phyloP scores from a whole-genome alignment of 2,113 vertebrate species.

The Oncorhynchus keta region DNA sequence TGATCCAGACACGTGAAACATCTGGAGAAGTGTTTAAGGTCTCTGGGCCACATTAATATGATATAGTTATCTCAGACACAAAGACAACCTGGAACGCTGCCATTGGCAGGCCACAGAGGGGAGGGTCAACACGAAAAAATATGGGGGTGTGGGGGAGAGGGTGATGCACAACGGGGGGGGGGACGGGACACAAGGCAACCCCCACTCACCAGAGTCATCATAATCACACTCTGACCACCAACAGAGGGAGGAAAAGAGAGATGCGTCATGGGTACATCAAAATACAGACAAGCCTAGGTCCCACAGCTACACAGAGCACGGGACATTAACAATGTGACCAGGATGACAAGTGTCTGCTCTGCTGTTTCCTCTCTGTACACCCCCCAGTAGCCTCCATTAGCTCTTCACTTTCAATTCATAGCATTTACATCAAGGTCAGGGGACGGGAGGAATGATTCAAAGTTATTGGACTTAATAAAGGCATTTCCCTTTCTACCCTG shows the following conservation, averaged over 20 bases:
- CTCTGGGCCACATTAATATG: no score
- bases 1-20: background rate
- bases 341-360: constrained; percentile 22
- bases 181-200: constrained; percentile 54
- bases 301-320: constrained; percentile 4
- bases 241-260: constrained; percentile 70
- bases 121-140: constrained; percentile 47
- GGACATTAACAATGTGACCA: constrained; percentile 7
- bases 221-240: constrained; percentile 75
- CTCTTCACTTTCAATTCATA: background rate
- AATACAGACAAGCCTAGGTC: constrained; percentile 30
- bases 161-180: constrained; percentile 51
- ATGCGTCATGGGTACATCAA: constrained; percentile 65
- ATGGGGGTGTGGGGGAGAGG: constrained; percentile 21
- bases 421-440: constrained; percentile 6
- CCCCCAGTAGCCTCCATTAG: background rate
- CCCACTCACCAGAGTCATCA: constrained; percentile 75
- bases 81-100: background rate
- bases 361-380: background rate
- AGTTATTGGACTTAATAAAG: background rate
- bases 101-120: constrained; percentile 50
- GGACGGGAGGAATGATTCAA: background rate
- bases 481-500: background rate
- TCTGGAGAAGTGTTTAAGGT: no score
- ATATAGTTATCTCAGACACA: no score